Base-by-base conservation (phyloP, 2,113 vertebrate genomes). In the Lophotis ruficrista region DNA sequence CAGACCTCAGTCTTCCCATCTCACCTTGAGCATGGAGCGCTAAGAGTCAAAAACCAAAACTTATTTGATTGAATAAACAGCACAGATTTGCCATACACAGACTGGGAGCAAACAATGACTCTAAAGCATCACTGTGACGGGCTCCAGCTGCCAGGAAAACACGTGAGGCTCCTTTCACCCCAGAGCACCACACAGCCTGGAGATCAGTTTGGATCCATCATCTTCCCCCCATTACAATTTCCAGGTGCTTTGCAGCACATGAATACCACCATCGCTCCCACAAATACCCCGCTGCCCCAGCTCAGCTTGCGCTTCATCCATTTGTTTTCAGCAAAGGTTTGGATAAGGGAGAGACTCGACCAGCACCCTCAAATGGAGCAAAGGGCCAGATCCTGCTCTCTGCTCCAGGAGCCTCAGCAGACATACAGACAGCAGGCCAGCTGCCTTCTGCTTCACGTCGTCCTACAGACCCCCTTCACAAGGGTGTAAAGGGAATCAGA, bases 251-350 rank as follows among this genome's bases (percentile, higher is more conserved):
- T 72, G 14, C 24, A 64, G 54, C 62, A 33, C 1, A 5, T 4
- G 3, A 71, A 45, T 43, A 73, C 14, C 88, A 69, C 35, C 64
- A 17, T 4, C 18, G 6, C 18, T 61, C 61, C 37, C 82, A 70
- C 23, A 16, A 13, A 24, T 0, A 25, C n/a, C 21, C 2, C 0
- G 5, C 50, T 25, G 51, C 25, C 57, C 41, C 57, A 72, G 38
- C 56, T 18, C 82, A 57, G 45, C 37, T 53, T 20, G 35, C 5
- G 10, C 45, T 50, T 30, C 82, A 78, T 24, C 51, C 70, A 21
- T 33, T 24, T 4, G 1, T 15, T 62, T 35, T 61, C 61, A 58
- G n/a, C 51, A 58, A 22, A 58, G 37, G 16, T 70, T 28, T 58
- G 62, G 28, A 3, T 50, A n/a, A 62, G 24, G 75, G 4, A 50